These are phyloP conservation scores for Cephus cinctus DNA, from an alignment of 1,140 invertebrate species.

Conservation along the genomic window DNA sequence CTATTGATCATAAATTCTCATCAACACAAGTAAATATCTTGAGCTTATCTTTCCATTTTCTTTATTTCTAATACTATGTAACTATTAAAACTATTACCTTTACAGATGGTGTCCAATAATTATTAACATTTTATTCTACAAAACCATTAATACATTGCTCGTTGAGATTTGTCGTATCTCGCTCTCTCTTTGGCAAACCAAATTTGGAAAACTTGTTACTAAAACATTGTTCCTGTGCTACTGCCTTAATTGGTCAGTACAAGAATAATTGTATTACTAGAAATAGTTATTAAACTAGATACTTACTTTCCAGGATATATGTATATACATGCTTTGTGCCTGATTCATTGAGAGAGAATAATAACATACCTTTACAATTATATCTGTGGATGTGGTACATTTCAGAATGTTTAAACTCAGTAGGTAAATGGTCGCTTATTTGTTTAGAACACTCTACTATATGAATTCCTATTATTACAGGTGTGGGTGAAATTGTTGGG, in stretches of 20 bases:
- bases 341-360: conserved; percentile 28
- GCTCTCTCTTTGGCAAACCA: conserved; percentile 29
- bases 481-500: conserved; percentile 32
- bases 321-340: conserved; percentile 39
- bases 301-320: conserved; percentile 34
- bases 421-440: too few species aligned
- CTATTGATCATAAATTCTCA: conserved; percentile 33
- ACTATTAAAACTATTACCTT: conserved; percentile 7
- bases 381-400: conserved; percentile 40
- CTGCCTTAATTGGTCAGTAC: conserved; percentile 37
- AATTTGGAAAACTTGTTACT: conserved; percentile 22
- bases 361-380: conserved; percentile 18
- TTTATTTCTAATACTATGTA: neutral
- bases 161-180: conserved; percentile 35
- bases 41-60: conserved; percentile 6
- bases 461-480: conserved; percentile 16
- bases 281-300: conserved; percentile 9
- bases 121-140: conserved; percentile 32
- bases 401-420: conserved; percentile 39
- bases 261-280: neutral
- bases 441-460: too few species aligned
- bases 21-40: conserved; percentile 32
- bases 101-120: conserved; percentile 33
- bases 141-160: conserved; percentile 31
- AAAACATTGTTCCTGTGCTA: conserved; percentile 36